Conservation (phyloP, 2,113 vertebrate genomes). For the Phocoena sinus region DNA sequence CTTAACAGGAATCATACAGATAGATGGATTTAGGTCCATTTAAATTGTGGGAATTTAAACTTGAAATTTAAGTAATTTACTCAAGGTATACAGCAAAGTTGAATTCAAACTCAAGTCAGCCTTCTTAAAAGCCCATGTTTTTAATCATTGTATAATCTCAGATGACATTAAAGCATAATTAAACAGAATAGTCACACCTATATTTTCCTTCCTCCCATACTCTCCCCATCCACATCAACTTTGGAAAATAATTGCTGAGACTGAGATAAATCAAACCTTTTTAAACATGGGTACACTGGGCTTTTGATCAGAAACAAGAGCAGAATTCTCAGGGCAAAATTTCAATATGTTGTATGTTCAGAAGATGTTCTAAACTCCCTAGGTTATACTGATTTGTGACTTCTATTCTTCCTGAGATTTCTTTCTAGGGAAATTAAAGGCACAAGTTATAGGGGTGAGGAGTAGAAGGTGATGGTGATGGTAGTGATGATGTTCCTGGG, state of each 20-base stretch:
- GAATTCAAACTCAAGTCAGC: background rate
- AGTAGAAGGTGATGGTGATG: background rate
- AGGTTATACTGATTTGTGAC: background rate
- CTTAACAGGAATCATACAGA: background rate
- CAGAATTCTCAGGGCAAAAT: background rate
- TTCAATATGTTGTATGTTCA: background rate
- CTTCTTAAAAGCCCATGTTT: background rate
- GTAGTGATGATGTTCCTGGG: background rate
- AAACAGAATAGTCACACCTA: background rate
- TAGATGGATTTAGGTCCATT: background rate
- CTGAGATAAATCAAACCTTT: background rate
- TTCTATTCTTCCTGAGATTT: background rate
- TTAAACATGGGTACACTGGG: background rate
- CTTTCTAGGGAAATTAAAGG: background rate
- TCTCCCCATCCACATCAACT: background rate
- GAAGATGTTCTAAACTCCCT: background rate
- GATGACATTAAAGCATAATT: background rate
- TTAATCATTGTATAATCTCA: background rate
- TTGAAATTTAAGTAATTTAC: background rate
- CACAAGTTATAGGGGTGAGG: background rate
- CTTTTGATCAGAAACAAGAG: background rate
- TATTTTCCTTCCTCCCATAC: background rate
- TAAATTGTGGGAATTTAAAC: conserved; percentile 5
- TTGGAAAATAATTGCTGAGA: background rate
- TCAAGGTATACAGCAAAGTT: background rate